Evolutionary conservation across 2,113 vertebrate genomes (phyloP).

Genomic region (Passer domesticus): DNA sequence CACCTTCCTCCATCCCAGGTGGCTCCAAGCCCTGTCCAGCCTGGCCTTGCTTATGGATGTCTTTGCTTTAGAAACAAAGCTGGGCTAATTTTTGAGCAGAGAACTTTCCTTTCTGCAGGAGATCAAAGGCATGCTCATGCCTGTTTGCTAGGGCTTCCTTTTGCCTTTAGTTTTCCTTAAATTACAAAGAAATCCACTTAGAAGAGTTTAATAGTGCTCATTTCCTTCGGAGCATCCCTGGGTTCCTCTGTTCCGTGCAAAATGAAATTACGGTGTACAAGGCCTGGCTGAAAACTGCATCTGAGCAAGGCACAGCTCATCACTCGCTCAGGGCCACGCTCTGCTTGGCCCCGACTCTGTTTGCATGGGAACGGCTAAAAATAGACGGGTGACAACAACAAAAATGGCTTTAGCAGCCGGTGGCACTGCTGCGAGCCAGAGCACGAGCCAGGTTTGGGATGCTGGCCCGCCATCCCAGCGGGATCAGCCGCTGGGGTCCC

Average conservation of each 20-base stretch:
- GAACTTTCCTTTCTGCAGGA: not conserved
- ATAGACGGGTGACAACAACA: not conserved
- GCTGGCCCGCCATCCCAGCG: not conserved
- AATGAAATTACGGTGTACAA: not conserved
- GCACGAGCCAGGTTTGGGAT: not conserved
- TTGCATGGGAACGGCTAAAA: not conserved
- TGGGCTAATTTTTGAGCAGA: not conserved
- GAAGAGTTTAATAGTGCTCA: not conserved
- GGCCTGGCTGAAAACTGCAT: not conserved
- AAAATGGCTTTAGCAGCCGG: not conserved
- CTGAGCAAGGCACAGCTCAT: not conserved
- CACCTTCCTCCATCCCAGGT: not conserved
- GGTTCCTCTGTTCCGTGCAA: not conserved
- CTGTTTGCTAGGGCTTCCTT: not conserved
- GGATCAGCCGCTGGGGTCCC: not conserved
- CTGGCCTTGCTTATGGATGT: not conserved
- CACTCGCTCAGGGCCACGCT: not conserved
- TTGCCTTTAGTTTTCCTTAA: not conserved
- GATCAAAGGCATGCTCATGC: not conserved
- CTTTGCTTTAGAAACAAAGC: not conserved
- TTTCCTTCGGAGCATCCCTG: not conserved
- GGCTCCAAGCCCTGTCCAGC: not conserved
- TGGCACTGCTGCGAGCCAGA: not conserved
- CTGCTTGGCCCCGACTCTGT: not conserved
- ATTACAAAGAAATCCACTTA: not conserved